phyloP scores from a whole-genome alignment of 2,888 invertebrate species.

The Standfussiana lucernea region DNA sequence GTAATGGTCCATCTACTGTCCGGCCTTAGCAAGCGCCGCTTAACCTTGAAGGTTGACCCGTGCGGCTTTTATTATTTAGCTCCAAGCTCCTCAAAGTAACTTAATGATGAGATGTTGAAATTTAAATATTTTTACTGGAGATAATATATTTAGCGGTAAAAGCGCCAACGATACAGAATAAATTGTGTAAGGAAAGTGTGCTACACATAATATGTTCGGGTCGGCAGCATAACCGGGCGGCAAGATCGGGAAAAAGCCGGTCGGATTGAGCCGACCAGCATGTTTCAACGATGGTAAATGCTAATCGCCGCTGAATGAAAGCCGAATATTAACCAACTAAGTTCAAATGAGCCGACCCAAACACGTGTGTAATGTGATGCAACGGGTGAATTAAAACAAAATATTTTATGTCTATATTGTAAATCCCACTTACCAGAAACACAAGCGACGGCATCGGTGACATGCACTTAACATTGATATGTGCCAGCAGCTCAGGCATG shows the following conservation, averaged over 20 bases:
- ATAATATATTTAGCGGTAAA: neutral
- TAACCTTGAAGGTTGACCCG: neutral
- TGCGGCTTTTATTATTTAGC: neutral
- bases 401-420: too few species aligned
- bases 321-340: neutral
- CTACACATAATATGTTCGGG: neutral
- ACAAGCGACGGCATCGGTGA: constrained; percentile 95
- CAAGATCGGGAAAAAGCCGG: neutral
- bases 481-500: constrained; percentile 95
- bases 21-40: neutral
- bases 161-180: too few species aligned
- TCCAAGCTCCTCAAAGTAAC: neutral
- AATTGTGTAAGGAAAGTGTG: neutral
- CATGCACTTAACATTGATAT: constrained; percentile 93
- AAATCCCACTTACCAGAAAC: constrained; percentile 93
- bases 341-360: neutral
- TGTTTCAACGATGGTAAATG: neutral
- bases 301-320: neutral
- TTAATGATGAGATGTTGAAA: too few species aligned
- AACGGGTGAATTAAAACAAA: neutral
- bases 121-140: too few species aligned
- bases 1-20: neutral
- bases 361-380: neutral
- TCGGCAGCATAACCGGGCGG: neutral
- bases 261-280: neutral